Base-by-base conservation (phyloP, 1,140 invertebrate genomes). In the Drosophila cardini region DNA sequence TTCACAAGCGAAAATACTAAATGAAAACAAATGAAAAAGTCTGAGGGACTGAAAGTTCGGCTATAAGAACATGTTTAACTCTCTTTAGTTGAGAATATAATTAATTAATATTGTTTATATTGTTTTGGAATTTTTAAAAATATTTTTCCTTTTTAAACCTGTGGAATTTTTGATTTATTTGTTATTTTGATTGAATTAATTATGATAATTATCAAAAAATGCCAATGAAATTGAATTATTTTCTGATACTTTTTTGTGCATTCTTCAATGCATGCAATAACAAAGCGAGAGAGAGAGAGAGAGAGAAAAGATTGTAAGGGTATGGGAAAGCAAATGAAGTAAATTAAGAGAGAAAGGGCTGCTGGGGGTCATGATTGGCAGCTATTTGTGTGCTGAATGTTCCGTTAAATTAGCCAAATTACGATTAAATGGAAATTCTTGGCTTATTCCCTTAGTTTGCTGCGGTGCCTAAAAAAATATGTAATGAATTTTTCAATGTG, bases 321-420 rank as follows among this genome's bases (percentile, higher is more conserved):
- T 26, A 26, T 26, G 21, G 4, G 21, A 3, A 5, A 26, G 53
- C 38, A 8, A 62, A 67, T 56, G 38, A 48, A 36, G 57, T 69
- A 45, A 61, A 69, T 71, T 71, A 55, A 53, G 64, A 48, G 71
- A 32, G 32, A 38, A 16, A 32, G 40, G 16, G 61, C 21, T 9
- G 45, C 13, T n/a, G 18, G 36, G 11, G 68, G 42, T 52, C 50
- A 64, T 71, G 80, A 83, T 83, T 83, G 80, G 80, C 80, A 82
- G 81, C 80, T 75, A 82, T 82, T 82, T 82, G 70, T 79, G 72
- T 61, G 76, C 76, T 63, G 80, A 78, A 83, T 83, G 80, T 78
- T 61, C 62, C 70, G 50, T 85, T 81, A 85, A 85, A 85, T 85
- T 87, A 82, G 83, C 83, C 72, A 76, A 87, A 73, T 72, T 85